These are phyloP conservation scores for Drosophila aff. DNA, from an alignment of 1,140 invertebrate genomes.

Conservation along the genomic window DNA sequence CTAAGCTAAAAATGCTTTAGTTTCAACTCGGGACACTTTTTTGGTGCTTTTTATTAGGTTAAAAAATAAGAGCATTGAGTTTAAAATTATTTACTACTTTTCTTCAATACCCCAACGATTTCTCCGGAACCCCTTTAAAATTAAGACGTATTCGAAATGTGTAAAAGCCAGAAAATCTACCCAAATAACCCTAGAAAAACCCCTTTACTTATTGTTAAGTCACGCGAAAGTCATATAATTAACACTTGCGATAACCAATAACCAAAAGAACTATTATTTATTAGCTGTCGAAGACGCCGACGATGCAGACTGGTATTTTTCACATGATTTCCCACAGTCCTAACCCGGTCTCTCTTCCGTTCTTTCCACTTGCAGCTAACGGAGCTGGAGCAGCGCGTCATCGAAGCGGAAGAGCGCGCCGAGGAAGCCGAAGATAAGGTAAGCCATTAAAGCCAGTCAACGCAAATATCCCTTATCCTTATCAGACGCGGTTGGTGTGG, in stretches of 20 bases:
- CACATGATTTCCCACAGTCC: conserved; percentile 53
- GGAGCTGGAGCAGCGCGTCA: conserved; percentile 94
- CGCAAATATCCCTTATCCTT: conserved; percentile 1
- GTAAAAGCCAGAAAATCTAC: background rate
- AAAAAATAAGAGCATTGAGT: too few species aligned
- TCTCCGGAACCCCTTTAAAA: background rate
- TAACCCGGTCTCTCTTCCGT: conserved; percentile 15
- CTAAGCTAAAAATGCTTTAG: too few species aligned
- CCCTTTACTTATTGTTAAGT: background rate
- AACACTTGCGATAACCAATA: conserved; percentile 4
- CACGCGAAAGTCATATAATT: conserved; percentile 5
- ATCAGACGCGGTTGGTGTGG: background rate
- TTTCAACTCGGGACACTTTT: too few species aligned
- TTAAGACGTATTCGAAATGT: background rate
- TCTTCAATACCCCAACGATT: background rate
- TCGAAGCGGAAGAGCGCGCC: conserved; percentile 94
- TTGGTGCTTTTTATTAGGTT: too few species aligned
- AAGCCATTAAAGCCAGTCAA: conserved; percentile 82
- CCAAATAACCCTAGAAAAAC: background rate
- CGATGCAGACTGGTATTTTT: conserved; percentile 14
- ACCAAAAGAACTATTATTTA: conserved; percentile 1
- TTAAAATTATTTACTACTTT: too few species aligned
- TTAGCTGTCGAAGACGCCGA: conserved; percentile 4
- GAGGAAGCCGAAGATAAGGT: conserved; percentile 97
- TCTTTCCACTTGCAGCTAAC: conserved; percentile 91